Conservation (phyloP, 2,888 invertebrate genomes). For the Drosophila niveifrons region DNA sequence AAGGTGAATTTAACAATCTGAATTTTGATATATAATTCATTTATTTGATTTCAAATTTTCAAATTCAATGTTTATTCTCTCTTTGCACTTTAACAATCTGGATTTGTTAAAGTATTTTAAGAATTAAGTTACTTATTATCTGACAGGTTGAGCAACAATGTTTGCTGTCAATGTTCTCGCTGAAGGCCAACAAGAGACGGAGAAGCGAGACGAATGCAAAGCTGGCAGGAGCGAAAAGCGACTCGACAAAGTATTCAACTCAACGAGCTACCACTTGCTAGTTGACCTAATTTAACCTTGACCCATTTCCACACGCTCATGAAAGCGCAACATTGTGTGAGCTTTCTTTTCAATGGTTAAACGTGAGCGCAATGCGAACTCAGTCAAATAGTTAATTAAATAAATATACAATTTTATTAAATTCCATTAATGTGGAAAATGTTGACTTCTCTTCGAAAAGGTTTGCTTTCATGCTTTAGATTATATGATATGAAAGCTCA, state of each 20-base stretch:
- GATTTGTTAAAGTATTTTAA: conserved; percentile 24
- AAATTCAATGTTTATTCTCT: background rate
- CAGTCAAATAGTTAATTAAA: conserved; percentile 31
- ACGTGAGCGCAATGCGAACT: conserved; percentile 28
- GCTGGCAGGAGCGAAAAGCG: conserved; percentile 31
- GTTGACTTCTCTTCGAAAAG: background rate
- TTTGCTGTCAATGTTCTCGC: conserved; percentile 61
- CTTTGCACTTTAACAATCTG: background rate
- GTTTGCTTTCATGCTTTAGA: background rate
- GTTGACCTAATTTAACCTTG: conserved; percentile 79
- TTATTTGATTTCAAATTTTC: background rate
- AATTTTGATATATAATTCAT: background rate
- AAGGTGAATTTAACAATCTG: background rate
- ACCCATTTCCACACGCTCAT: conserved; percentile 56
- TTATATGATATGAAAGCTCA: no score
- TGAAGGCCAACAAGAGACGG: conserved; percentile 52
- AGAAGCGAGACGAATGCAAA: background rate
- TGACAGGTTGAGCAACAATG: conserved; percentile 44
- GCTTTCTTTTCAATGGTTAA: conserved; percentile 18
- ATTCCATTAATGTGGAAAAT: background rate
- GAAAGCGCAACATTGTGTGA: conserved; percentile 24
- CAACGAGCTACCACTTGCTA: conserved; percentile 53
- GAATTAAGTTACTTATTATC: conserved; percentile 45
- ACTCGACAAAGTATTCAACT: conserved; percentile 68
- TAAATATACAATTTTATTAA: conserved; percentile 2